These are phyloP conservation scores for Popillia japonica DNA, from an alignment of 1,140 invertebrate species.

Conservation along the genomic window DNA sequence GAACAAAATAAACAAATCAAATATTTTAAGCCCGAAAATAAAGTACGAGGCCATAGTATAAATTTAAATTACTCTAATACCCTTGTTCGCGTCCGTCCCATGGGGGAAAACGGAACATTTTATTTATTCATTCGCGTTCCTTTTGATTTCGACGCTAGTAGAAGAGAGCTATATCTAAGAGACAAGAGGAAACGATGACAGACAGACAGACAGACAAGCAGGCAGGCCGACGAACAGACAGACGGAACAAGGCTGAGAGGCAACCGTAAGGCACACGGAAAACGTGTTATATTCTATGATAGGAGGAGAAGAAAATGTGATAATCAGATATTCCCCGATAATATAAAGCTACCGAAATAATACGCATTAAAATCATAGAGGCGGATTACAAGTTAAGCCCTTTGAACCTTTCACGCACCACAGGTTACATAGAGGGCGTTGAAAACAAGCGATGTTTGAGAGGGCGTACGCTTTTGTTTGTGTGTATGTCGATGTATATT, in stretches of 20 bases:
- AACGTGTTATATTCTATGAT: slow-evolving; percentile 22
- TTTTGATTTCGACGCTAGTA: slow-evolving; percentile 13
- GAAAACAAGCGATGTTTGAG: slow-evolving; percentile 38
- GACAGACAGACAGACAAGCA: slow-evolving; percentile 10
- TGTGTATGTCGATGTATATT: background rate
- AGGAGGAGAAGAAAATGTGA: slow-evolving; percentile 42
- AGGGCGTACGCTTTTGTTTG: slow-evolving; percentile 36
- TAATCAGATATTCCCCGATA: slow-evolving; percentile 56
- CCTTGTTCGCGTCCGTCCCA: slow-evolving; percentile 32
- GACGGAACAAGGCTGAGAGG: background rate
- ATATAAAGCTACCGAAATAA: slow-evolving; percentile 57
- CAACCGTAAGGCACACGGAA: slow-evolving; percentile 4
- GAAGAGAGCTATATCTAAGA: slow-evolving; percentile 6
- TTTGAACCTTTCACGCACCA: slow-evolving; percentile 58
- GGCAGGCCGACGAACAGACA: background rate
- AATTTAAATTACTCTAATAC: slow-evolving; percentile 39
- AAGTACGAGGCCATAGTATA: slow-evolving; percentile 20
- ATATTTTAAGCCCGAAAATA: slow-evolving; percentile 32
- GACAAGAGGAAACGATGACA: slow-evolving; percentile 12
- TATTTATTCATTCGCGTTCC: slow-evolving; percentile 37
- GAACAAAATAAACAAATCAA: slow-evolving; percentile 31
- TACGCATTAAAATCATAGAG: slow-evolving; percentile 58
- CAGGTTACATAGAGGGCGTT: slow-evolving; percentile 48
- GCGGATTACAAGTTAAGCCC: slow-evolving; percentile 53
- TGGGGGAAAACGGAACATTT: slow-evolving; percentile 26